Base-by-base conservation (phyloP, 2,888 invertebrate species). In the Xylocampa areola region DNA sequence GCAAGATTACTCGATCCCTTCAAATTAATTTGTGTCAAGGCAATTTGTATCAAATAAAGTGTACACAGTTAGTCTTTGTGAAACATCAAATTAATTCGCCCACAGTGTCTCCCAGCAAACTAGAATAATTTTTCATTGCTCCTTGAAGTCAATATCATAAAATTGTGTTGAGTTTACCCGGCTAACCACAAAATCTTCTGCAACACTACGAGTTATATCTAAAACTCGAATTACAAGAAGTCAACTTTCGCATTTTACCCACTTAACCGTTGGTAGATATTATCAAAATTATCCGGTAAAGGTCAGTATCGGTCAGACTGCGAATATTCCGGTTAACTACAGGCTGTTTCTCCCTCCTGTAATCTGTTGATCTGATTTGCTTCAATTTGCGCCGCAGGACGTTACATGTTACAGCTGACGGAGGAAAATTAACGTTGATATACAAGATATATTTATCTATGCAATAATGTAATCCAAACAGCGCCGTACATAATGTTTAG, bases 311-410 rank as follows among this genome's bases (percentile, higher is more conserved):
- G 33, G 8, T 13, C 30, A 29, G 16, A 32, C 23, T 11, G 27
- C n/a, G 29, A 30, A 7, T 44, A 39, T 49, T 37, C 32, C 29
- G 25, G 25, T 13, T 47, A 57, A 57, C 32, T 37, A 48, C 23
- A 23, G 45, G 25, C 16, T 30, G n/a, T 29, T n/a, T 16, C 16
- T 21, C 16, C 45, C 43, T 37, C 19, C 33, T 25, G 25, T 50
- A 62, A 54, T 49, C 47, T 52, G 45, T 23, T 30, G n/a, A 52
- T 52, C 47, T 44, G 30, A 11, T 62, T 54, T 44, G 17, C 21
- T 41, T 41, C 17, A 50, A 63, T 62, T 47, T 41, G 14, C n/a
- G 10, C 16, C 37, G 5, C 6, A 52, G 27, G 41, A 41, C 16
- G n/a, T 21, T 11, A 35, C 10, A 11, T n/a, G 8, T 21, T 27